Percentiles rank a stretch among this genome's conserved stretches.
Evolutionary conservation across 2,113 vertebrate species (phyloP).

Genomic region (Emydocephalus ijimae): DNA sequence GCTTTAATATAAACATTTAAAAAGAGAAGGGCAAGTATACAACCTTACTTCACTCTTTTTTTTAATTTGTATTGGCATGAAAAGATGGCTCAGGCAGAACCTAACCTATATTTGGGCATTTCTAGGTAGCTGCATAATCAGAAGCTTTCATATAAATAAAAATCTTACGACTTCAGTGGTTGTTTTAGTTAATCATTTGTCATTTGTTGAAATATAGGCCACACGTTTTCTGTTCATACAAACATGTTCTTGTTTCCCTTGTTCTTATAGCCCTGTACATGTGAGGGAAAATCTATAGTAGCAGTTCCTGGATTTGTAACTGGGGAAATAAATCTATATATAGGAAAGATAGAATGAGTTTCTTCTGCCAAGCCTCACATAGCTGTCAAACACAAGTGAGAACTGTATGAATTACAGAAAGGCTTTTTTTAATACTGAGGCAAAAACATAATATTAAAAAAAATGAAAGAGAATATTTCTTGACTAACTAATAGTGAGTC

Average conservation of each 20-base stretch:
- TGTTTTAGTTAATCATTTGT: not conserved
- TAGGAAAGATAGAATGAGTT: not conserved
- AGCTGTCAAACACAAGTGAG: not conserved
- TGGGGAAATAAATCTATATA: not conserved
- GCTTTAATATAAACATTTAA: not conserved
- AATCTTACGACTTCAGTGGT: not conserved
- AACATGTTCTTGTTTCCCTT: not conserved
- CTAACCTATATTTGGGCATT: not conserved
- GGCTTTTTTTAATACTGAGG: not conserved
- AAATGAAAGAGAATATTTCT: not conserved
- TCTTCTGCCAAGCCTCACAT: not conserved
- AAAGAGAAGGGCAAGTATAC: not conserved
- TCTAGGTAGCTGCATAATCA: not conserved
- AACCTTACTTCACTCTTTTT: not conserved
- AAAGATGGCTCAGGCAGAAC: not conserved
- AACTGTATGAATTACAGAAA: not conserved
- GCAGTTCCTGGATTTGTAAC: not conserved
- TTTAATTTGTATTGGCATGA: not conserved
- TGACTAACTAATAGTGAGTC: not conserved
- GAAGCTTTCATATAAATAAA: not conserved
- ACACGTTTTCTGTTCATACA: not conserved
- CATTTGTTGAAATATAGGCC: not conserved
- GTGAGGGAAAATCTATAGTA: not conserved
- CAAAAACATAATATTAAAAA: not conserved
- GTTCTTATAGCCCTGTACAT: not conserved